Percentiles rank a stretch among this genome's conserved stretches.
phyloP scores from a whole-genome alignment of 2,797 vertebrate genomes.

The Hozukius guyotensis region DNA sequence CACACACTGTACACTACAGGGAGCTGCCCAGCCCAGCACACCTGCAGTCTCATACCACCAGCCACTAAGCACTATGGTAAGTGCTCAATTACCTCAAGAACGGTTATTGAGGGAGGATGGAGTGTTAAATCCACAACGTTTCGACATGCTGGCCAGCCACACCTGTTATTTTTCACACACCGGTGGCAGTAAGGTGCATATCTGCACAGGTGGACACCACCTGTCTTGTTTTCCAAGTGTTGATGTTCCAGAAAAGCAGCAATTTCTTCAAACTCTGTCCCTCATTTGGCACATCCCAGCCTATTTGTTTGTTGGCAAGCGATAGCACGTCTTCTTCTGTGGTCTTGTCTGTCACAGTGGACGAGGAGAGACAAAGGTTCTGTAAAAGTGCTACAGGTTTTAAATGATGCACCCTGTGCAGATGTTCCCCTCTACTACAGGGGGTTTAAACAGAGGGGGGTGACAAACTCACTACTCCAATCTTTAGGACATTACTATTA shows the following conservation, averaged over 20 bases:
- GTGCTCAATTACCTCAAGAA: neutral
- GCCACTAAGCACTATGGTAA: neutral
- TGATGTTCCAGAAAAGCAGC: neutral
- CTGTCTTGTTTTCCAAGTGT: neutral
- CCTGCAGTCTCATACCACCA: neutral
- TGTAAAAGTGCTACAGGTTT: neutral
- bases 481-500: neutral
- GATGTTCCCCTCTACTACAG: neutral
- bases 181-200: neutral
- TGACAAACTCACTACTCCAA: neutral
- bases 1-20: neutral
- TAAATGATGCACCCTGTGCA: neutral
- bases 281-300: neutral
- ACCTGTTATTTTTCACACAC: neutral
- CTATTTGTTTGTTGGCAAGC: neutral
- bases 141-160: neutral
- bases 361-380: neutral
- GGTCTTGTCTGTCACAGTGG: neutral
- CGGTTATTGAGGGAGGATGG: neutral
- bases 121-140: neutral
- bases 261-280: neutral
- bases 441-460: neutral
- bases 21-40: neutral
- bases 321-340: neutral
- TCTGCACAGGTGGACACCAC: constrained; percentile 3